Base-by-base conservation (phyloP, 2,797 vertebrate species). In the Amphiprion clarkii region DNA sequence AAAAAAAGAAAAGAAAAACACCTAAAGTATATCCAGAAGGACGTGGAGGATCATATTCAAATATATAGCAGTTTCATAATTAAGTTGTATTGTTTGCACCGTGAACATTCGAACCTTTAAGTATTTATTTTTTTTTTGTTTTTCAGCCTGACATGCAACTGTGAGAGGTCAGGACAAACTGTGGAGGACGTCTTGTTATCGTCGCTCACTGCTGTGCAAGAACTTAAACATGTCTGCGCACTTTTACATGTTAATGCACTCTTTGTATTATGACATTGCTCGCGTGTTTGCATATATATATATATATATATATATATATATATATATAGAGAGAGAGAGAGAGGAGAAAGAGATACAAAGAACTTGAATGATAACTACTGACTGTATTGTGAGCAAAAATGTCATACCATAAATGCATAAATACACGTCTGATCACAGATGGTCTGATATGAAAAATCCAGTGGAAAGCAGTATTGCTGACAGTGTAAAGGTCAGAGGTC, bases 381-480 rank as follows among this genome's bases (percentile, higher is more conserved):
- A 57, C 33, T 54, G 10, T 6, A 39, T 33, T 23, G 44, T 39
- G 44, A 58, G 5, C 17, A 71, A 21, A 31, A 54, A 42, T 36
- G 33, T 36, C 0, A 8, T 8, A 36, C 8, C 17, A 67, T 62
- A 21, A 76, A 67, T 25, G 49, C 13, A 27, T 11, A 69, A 8
- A 49, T 33, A 31, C 40, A 60, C 2, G 39, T 8, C 42, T 21
- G 6, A 17, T 66, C 17, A 56, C 19, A 79, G 4, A 67, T 21
- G 11, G 25, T 42, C 36, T 54, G 53, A 67, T 61, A 39, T 67
- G 54, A 81, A 42, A 74, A 40, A 74, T 68, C 19, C 29, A 53
- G 25, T 69, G 39, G 70, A 84, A 74, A 79, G 53, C 72, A 73
- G 70, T 11, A 70, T 48, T 88, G 93, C 91, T 92, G 91, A 92